Evolutionary conservation across 2,888 invertebrate species (phyloP).

Genomic region (Adineta ricciae): DNA sequence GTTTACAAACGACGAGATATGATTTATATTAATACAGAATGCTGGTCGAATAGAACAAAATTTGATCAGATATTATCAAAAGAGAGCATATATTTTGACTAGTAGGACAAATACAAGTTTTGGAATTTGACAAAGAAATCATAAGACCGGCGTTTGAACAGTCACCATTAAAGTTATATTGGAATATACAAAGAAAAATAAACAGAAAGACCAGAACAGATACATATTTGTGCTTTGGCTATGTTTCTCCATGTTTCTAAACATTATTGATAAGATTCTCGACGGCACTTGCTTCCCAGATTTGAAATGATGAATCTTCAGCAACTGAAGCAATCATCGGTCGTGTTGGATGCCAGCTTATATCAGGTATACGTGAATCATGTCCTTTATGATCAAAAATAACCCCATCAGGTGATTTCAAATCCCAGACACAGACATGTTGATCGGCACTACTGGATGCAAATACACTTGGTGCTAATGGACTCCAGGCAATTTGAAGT

Average conservation of each 20-base stretch:
- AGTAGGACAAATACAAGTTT: not conserved
- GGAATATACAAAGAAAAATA: not conserved
- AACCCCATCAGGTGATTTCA: not conserved
- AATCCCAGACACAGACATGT: not conserved
- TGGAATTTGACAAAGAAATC: not conserved
- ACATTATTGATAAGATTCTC: not conserved
- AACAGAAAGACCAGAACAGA: not conserved
- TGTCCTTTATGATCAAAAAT: conserved; percentile 17
- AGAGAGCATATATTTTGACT: not conserved
- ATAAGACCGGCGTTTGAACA: not conserved
- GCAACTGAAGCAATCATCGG: not conserved
- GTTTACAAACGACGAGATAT: too few relatives aligned
- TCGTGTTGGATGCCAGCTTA: not conserved
- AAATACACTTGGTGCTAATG: not conserved
- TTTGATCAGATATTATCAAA: not conserved
- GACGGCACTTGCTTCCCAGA: not conserved
- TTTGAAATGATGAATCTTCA: conserved; percentile 13
- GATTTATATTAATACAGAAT: too few relatives aligned
- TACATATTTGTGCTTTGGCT: not conserved
- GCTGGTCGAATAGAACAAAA: too few relatives aligned
- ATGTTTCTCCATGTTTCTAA: not conserved
- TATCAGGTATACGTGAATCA: not conserved
- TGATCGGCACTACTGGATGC: conserved; percentile 5
- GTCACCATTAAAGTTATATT: not conserved
- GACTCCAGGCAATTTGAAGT: not conserved